These are phyloP conservation scores for Ophion obscuratus DNA, from an alignment of 2,888 invertebrate genomes.

Conservation along the genomic window DNA sequence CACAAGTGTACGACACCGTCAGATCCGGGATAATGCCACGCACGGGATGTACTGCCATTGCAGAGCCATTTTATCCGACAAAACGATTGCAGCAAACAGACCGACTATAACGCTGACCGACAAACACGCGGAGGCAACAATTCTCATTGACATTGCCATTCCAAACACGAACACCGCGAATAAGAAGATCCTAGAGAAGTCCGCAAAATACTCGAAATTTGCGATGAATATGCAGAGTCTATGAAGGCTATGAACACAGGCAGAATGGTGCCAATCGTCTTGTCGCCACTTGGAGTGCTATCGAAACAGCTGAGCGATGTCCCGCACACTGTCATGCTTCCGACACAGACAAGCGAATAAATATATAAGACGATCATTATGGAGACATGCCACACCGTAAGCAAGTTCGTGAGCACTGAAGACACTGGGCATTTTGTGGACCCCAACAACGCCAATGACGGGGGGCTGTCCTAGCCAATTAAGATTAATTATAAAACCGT, in stretches of 20 bases:
- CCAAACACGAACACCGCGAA: neutral
- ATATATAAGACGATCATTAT: neutral
- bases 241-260: neutral
- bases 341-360: neutral
- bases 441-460: neutral
- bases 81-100: neutral
- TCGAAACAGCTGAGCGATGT: neutral
- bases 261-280: neutral
- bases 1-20: neutral
- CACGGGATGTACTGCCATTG: neutral
- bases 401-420: neutral
- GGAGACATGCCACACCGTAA: neutral
- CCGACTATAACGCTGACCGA: slow-evolving; percentile 1
- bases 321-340: neutral
- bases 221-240: neutral
- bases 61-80: neutral
- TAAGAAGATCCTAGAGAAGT: neutral
- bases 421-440: neutral
- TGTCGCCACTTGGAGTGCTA: neutral
- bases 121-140: neutral
- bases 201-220: neutral
- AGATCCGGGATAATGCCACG: neutral
- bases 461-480: too few species aligned
- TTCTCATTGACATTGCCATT: neutral
- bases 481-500: too few species aligned